Evolutionary conservation across 2,113 vertebrate genomes (phyloP).

Genomic region (Edolisoma coerulescens): DNA sequence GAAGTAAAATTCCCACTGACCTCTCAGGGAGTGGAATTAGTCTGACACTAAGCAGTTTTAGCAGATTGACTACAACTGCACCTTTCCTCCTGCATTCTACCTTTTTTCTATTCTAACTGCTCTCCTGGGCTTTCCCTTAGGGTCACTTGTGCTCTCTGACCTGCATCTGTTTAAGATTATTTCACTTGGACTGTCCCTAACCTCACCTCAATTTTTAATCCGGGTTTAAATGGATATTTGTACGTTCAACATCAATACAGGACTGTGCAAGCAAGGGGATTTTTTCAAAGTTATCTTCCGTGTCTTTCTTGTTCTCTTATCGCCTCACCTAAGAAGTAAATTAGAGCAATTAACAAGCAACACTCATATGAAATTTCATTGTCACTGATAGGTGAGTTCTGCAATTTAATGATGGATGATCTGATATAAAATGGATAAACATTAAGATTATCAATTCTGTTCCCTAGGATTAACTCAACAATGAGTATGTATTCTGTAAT

Average conservation of each 20-base stretch:
- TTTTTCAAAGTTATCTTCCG: not conserved
- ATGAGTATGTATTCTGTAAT: not conserved
- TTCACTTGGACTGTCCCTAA: not conserved
- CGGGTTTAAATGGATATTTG: not conserved
- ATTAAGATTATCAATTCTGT: not conserved
- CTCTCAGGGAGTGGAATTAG: not conserved
- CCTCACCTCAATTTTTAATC: not conserved
- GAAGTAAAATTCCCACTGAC: not conserved
- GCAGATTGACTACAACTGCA: not conserved
- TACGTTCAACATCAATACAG: not conserved
- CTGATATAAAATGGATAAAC: not conserved
- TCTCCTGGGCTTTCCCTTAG: not conserved
- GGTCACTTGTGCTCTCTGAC: not conserved
- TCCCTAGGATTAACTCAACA: not conserved
- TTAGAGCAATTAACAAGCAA: not conserved
- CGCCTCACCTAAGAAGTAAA: not conserved
- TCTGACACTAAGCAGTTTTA: not conserved
- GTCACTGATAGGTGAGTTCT: not conserved
- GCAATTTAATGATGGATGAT: not conserved
- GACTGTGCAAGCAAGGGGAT: not conserved
- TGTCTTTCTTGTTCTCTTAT: not conserved
- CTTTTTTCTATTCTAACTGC: not conserved
- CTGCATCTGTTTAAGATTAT: not conserved
- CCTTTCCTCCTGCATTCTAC: not conserved
- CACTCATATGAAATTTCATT: not conserved